Evolutionary conservation across 1,140 invertebrate species (phyloP), one percentile per base, ranked within the genome.

Genomic region (Hestina assimilis): DNA sequence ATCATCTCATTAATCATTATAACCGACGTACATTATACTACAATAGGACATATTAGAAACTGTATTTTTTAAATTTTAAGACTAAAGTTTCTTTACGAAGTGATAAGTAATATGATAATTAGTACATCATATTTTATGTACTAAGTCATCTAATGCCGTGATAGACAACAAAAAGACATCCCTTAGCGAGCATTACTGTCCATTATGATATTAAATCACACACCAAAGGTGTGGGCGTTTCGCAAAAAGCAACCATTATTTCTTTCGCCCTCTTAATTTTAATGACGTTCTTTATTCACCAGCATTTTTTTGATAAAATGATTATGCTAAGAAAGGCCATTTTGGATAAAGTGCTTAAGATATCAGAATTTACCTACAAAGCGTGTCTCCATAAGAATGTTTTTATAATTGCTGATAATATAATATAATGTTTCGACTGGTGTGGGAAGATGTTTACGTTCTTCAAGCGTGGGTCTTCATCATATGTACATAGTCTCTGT

Each of bases 131-230:
- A 31, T 38, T 50, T 38, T 38, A 38, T 50, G 47, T 50, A 38
- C 29, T 9, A 6, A 29, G 42, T 43, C 35, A 21, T 52, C 56
- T 62, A 66, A 63, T 66, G 55, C 61, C 59, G 63, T 59, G 64
- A 58, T 46, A 62, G 46, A 26, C 52, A 43, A 61, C 24, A 53
- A 69, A 57, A 64, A 53, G 42, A 59, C 54, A 41, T 48, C 60
- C 51, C 55, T 60, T 40, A 50, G 31, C 50, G 41, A 48, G 63
- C 53, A 62, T 56, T 59, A 62, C 29, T 69, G 58, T 67, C 59
- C 63, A 66, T 66, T 69, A 69, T 66, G 56, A 59, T 70, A 70
- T 70, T 70, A 57, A 69, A 69, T 66, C 63, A 63, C 66, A 46
- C 58, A 57, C 55, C 63, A 50, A 43, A 54, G 52, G 52, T 59